phyloP scores from a whole-genome alignment of 2,888 invertebrate genomes.

The Lasioglossum figueresi region DNA sequence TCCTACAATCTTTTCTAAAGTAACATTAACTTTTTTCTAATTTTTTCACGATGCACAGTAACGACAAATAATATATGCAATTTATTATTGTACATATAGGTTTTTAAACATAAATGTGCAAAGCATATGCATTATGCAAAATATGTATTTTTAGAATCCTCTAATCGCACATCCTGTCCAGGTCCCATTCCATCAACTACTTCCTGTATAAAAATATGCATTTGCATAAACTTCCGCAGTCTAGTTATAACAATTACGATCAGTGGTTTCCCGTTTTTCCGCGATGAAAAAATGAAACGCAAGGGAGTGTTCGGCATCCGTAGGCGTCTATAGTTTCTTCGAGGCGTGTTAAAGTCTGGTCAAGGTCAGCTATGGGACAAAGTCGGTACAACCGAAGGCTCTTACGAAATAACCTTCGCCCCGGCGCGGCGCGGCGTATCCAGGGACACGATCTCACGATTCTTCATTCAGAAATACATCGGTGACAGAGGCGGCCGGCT shows the following conservation, averaged over 20 bases:
- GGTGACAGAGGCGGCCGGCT: slow-evolving; percentile 25
- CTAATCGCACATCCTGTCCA: neutral
- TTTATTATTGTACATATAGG: neutral
- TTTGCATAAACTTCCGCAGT: too few species aligned
- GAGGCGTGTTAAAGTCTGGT: slow-evolving; percentile 35
- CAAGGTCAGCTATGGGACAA: slow-evolving; percentile 36
- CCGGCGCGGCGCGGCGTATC: neutral
- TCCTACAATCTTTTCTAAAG: neutral
- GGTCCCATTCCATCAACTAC: too few species aligned
- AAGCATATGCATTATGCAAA: too few species aligned
- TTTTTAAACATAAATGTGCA: neutral
- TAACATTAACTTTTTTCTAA: too few species aligned
- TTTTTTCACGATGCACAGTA: neutral
- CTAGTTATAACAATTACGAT: too few species aligned
- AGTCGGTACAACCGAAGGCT: slow-evolving; percentile 9
- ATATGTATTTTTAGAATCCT: too few species aligned
- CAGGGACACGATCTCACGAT: slow-evolving; percentile 46
- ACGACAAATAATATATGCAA: neutral
- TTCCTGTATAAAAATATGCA: too few species aligned
- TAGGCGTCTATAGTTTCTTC: neutral
- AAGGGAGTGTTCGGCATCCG: neutral
- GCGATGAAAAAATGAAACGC: neutral
- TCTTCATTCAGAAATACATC: slow-evolving; percentile 45
- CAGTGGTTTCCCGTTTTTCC: too few species aligned
- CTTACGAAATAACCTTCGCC: slow-evolving; percentile 45